Conservation (phyloP, 1,140 invertebrate genomes). For the Myzus persicae region DNA sequence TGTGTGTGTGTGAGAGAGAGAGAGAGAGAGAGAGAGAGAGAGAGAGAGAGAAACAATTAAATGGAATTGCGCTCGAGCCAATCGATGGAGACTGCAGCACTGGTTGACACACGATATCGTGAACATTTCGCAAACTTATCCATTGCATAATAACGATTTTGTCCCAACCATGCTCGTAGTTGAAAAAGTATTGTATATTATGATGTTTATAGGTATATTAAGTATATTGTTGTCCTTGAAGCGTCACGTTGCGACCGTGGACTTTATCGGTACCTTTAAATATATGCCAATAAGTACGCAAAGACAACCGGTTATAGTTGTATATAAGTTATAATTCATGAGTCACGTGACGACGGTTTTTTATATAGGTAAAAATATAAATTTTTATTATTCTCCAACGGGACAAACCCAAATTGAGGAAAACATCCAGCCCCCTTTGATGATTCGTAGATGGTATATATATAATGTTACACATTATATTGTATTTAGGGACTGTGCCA, state of each 20-base stretch:
- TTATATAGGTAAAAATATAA: background rate
- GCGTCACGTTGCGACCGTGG: background rate
- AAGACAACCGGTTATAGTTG: background rate
- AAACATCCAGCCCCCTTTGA: background rate
- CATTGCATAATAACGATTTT: background rate
- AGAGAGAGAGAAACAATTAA: background rate
- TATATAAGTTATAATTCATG: background rate
- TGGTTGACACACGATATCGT: constrained; percentile 10
- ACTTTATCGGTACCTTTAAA: constrained; percentile 16
- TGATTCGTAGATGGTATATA: background rate
- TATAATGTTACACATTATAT: background rate
- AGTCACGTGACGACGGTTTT: background rate
- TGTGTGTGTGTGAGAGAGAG: too few species aligned
- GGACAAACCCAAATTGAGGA: constrained; percentile 5
- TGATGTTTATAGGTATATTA: background rate
- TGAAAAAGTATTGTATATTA: background rate
- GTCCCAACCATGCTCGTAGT: background rate
- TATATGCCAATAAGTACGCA: background rate
- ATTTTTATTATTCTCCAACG: background rate
- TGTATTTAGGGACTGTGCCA: constrained; percentile 8
- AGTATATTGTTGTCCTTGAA: constrained; percentile 8
- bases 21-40: background rate
- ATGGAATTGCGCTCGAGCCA: background rate
- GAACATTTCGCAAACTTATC: constrained; percentile 38
- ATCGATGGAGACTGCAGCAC: background rate